Percentiles rank a stretch among this genome's conserved stretches.
Evolutionary conservation across 2,113 vertebrate genomes (phyloP).

Genomic region (Charadrius vociferus): DNA sequence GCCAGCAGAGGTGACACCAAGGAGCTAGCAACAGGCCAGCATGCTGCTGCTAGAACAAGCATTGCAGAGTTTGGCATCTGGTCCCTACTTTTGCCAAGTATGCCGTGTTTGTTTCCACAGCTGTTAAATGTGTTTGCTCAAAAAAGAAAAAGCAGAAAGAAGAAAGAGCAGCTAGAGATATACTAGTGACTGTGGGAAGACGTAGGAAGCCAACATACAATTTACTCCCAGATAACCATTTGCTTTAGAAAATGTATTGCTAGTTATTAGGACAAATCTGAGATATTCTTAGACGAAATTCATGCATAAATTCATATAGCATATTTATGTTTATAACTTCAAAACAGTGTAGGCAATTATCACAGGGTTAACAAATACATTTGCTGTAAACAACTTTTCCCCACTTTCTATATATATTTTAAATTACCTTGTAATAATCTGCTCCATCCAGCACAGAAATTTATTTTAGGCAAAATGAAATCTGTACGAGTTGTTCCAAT

Average conservation of each 20-base stretch:
- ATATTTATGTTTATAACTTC: slow-evolving; percentile 44
- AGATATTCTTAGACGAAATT: slow-evolving; percentile 17
- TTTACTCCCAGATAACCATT: slow-evolving; percentile 64
- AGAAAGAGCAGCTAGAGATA: slow-evolving; percentile 27
- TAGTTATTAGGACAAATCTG: slow-evolving; percentile 47
- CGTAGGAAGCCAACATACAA: slow-evolving; percentile 41
- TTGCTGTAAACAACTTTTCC: slow-evolving; percentile 37
- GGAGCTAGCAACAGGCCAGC: slow-evolving; percentile 38
- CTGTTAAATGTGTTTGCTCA: slow-evolving; percentile 71
- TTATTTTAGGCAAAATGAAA: slow-evolving; percentile 25
- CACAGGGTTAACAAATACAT: slow-evolving; percentile 41
- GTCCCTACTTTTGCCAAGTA: slow-evolving; percentile 75
- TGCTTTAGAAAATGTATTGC: slow-evolving; percentile 51
- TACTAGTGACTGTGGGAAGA: slow-evolving; percentile 8
- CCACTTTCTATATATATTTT: background rate
- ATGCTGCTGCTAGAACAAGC: slow-evolving; percentile 57
- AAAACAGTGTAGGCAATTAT: slow-evolving; percentile 55
- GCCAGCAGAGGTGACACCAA: slow-evolving; percentile 68
- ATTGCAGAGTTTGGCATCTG: slow-evolving; percentile 73
- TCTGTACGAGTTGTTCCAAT: background rate
- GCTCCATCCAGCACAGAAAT: slow-evolving; percentile 24
- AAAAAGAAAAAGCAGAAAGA: slow-evolving; percentile 40
- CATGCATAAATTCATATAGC: background rate
- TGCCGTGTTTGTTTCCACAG: slow-evolving; percentile 78
- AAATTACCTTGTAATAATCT: slow-evolving; percentile 39